Evolutionary conservation across 2,888 invertebrate genomes (phyloP).

Genomic region (Polydrusus pterygomalis): DNA sequence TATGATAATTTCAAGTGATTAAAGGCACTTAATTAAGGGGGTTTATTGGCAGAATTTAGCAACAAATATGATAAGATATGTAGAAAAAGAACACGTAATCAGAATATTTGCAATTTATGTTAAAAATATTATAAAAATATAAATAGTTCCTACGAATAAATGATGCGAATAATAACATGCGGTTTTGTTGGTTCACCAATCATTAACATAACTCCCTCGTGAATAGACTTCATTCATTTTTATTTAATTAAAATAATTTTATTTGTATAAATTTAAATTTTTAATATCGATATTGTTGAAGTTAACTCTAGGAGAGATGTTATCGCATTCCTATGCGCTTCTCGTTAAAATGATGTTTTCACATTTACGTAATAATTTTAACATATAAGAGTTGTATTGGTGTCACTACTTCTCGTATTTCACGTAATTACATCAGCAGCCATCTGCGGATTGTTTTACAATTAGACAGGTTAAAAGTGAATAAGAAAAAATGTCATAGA

Average conservation of each 20-base stretch:
- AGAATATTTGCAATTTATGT: no score
- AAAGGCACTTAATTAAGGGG: no score
- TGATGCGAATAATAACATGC: no score
- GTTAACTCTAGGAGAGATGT: background rate
- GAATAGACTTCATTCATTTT: no score
- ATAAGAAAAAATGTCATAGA: background rate
- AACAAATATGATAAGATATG: no score
- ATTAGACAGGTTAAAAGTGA: slow-evolving; percentile 4
- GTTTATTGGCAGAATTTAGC: no score
- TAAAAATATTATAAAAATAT: no score
- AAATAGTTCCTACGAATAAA: no score
- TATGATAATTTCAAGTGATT: no score
- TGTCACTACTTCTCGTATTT: slow-evolving; percentile 38
- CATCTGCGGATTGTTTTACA: slow-evolving; percentile 27
- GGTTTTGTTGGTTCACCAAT: no score
- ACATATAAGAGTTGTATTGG: slow-evolving; percentile 37
- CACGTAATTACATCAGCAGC: slow-evolving; percentile 38
- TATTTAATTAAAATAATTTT: background rate
- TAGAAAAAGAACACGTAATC: no score
- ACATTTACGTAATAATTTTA: slow-evolving; percentile 35
- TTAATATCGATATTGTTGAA: slow-evolving; percentile 17
- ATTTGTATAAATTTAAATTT: slow-evolving; percentile 23
- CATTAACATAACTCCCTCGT: no score
- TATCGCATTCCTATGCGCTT: slow-evolving; percentile 28
- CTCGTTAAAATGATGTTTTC: slow-evolving; percentile 32